These are phyloP conservation scores for Dascyllus trimaculatus DNA, from an alignment of 2,113 vertebrate genomes.

Conservation along the genomic window DNA sequence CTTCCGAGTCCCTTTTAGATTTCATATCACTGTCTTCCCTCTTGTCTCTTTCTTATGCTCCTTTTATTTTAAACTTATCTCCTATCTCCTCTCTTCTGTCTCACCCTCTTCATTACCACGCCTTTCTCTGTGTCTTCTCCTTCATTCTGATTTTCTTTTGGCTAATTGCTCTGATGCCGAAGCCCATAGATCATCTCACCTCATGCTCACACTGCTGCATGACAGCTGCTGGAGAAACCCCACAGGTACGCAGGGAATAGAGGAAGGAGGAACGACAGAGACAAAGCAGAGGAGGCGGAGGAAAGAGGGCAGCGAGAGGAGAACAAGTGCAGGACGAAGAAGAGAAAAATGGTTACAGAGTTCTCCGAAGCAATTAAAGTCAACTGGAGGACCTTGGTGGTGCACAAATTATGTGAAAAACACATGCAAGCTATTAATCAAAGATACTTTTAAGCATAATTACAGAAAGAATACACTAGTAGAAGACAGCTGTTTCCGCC, in stretches of 20 bases:
- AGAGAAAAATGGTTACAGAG: conserved; percentile 1
- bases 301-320: conserved; percentile 10
- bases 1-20: conserved; percentile 13
- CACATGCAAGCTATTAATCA: conserved; percentile 29
- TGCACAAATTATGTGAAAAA: conserved; percentile 20
- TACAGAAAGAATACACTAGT: background rate
- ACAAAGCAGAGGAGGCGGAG: background rate
- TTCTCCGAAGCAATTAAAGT: conserved; percentile 34
- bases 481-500: background rate
- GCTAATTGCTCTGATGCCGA: conserved; percentile 67
- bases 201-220: conserved; percentile 62
- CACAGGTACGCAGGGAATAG: conserved; percentile 31
- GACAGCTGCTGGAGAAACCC: conserved; percentile 74
- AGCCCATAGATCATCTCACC: conserved; percentile 76
- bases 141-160: conserved; percentile 51
- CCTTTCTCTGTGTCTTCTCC: conserved; percentile 14
- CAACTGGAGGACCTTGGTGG: background rate
- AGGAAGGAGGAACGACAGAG: conserved; percentile 10
- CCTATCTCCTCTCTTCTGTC: background rate
- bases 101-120: conserved; percentile 8
- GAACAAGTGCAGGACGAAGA: background rate
- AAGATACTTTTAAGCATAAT: conserved; percentile 21
- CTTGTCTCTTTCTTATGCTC: background rate
- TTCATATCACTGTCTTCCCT: background rate
- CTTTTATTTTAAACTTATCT: background rate